These are phyloP conservation scores for Capitella teleta DNA, from an alignment of 1,140 invertebrate genomes.

Conservation along the genomic window DNA sequence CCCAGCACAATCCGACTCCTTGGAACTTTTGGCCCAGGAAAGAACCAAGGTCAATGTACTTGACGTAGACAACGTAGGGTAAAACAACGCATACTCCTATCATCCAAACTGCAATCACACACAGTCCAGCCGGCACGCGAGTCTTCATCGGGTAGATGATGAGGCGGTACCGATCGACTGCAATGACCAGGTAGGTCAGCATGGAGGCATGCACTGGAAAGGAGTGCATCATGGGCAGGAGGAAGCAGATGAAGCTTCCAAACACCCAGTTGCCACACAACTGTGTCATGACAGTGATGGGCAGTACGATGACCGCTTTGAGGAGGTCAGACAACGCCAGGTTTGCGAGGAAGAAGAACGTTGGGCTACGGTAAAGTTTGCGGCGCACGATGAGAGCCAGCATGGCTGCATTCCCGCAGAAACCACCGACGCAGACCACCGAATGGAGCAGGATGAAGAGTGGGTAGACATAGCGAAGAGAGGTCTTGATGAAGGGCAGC, in stretches of 20 bases:
- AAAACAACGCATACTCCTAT: constrained; percentile 57
- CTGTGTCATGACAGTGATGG: constrained; percentile 55
- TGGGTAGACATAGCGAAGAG: constrained; percentile 46
- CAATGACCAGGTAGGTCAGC: constrained; percentile 58
- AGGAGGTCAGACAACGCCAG: constrained; percentile 56
- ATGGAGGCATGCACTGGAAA: constrained; percentile 58
- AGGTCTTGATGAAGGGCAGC: constrained; percentile 29
- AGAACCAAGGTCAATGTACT: constrained; percentile 49
- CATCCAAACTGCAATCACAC: constrained; percentile 57
- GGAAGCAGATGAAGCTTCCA: constrained; percentile 60
- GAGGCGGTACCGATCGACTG: constrained; percentile 55
- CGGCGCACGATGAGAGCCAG: constrained; percentile 50
- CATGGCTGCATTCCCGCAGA: constrained; percentile 50
- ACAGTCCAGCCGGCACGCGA: constrained; percentile 53
- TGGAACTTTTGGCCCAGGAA: constrained; percentile 15
- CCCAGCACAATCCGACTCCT: constrained; percentile 31
- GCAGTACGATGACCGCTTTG: constrained; percentile 56
- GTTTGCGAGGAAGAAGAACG: constrained; percentile 56
- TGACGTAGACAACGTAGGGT: constrained; percentile 61
- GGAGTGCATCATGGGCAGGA: constrained; percentile 63
- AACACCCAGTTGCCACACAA: constrained; percentile 63
- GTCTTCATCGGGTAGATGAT: constrained; percentile 53
- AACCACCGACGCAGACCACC: constrained; percentile 47
- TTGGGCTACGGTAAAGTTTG: constrained; percentile 52
- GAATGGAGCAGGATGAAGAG: constrained; percentile 56